Conservation (phyloP, 23 tunicate species). For the Corella eumyota region DNA sequence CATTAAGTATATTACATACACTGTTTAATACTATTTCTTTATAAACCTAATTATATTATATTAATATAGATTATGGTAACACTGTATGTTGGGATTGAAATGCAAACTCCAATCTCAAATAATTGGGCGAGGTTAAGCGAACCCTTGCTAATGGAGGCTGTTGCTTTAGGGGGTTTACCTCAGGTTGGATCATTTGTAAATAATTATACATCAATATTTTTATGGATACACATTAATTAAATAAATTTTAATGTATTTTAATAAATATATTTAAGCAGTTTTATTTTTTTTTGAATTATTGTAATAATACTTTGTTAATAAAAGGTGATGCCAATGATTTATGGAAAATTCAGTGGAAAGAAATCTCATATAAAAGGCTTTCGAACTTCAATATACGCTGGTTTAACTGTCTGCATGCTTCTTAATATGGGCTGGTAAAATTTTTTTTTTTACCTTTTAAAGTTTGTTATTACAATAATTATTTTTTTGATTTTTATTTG, state of each 20-base stretch:
- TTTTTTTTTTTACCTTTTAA: too few relatives aligned
- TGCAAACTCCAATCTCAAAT: constrained; percentile 7
- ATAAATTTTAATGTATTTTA: too few relatives aligned
- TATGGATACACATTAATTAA: too few relatives aligned
- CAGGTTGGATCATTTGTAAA: constrained; percentile 4
- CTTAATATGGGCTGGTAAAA: constrained; percentile 20
- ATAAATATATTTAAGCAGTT: neutral
- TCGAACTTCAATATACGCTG: constrained; percentile 10
- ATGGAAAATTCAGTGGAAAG: constrained; percentile 5
- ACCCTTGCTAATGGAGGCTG: constrained; percentile 25
- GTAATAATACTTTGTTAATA: constrained; percentile 2
- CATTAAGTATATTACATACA: too few relatives aligned
- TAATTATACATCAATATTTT: neutral
- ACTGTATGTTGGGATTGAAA: constrained; percentile 5
- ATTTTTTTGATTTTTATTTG: too few relatives aligned
- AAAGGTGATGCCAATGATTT: constrained; percentile 36
- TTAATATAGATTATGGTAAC: constrained; percentile 14
- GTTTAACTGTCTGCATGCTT: constrained; percentile 9
- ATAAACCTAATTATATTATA: neutral
- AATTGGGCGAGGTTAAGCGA: constrained; percentile 8
- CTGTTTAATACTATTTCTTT: too few relatives aligned
- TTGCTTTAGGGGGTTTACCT: constrained; percentile 15
- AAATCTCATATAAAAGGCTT: constrained; percentile 11
- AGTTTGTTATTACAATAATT: too few relatives aligned
- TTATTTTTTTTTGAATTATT: neutral